These are phyloP conservation scores for Hippocampus barbouri DNA, from an alignment of 2,113 vertebrate species.

Conservation along the genomic window DNA sequence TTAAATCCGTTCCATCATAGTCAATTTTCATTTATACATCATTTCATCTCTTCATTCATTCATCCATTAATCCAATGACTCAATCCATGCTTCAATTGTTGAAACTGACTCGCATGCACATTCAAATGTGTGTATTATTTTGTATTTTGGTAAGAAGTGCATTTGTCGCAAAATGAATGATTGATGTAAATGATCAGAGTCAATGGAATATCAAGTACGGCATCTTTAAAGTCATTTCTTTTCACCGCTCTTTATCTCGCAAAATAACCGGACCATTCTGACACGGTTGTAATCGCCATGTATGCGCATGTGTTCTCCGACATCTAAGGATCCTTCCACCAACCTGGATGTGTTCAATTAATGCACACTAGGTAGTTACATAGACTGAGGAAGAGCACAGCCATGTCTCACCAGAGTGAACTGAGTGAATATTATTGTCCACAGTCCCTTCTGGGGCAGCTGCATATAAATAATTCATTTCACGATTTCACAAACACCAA, in stretches of 20 bases:
- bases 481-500: constrained; percentile 23
- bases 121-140: neutral
- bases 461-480: constrained; percentile 26
- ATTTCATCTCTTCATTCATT: constrained; percentile 28
- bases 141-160: neutral
- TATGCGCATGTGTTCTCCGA: constrained; percentile 58
- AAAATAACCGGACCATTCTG: neutral
- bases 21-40: constrained; percentile 25
- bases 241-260: neutral
- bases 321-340: constrained; percentile 79
- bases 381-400: constrained; percentile 15
- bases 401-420: constrained; percentile 45
- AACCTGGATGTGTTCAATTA: constrained; percentile 43
- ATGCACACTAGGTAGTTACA: no score
- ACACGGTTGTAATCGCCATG: constrained; percentile 14
- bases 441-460: constrained; percentile 19
- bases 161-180: neutral
- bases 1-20: constrained; percentile 37
- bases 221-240: constrained; percentile 52
- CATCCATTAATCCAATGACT: constrained; percentile 29
- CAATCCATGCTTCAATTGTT: constrained; percentile 52
- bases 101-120: neutral
- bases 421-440: constrained; percentile 21
- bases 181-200: neutral
- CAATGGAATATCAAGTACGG: constrained; percentile 44